phyloP scores from a whole-genome alignment of 2,113 vertebrate genomes.

The Erinaceus europaeus region DNA sequence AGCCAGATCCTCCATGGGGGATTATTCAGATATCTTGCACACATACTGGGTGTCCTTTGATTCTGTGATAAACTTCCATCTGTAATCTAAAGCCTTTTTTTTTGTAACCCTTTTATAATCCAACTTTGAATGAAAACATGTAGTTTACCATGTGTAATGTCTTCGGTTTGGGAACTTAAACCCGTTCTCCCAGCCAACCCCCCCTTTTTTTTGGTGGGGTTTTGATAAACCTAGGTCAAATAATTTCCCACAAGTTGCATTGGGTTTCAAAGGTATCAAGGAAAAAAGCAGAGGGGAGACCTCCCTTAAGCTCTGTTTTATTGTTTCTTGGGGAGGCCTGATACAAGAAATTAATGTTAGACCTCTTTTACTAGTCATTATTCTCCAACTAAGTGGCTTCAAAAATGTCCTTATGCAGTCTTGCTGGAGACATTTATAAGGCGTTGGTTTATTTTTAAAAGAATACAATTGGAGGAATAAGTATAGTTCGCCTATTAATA shows the following conservation, averaged over 20 bases:
- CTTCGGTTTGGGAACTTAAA: background rate
- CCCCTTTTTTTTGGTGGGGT: background rate
- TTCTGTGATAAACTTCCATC: background rate
- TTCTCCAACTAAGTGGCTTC: conserved; percentile 59
- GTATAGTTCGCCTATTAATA: conserved; percentile 45
- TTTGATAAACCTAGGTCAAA: conserved; percentile 10
- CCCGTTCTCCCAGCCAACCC: background rate
- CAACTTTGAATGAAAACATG: conserved; percentile 21
- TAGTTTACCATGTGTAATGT: background rate
- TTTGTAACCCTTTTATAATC: background rate
- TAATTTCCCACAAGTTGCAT: background rate
- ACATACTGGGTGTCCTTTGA: background rate
- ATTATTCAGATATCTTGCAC: background rate
- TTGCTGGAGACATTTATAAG: conserved; percentile 69
- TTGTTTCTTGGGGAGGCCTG: conserved; percentile 51
- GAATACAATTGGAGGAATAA: conserved; percentile 63
- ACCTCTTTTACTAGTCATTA: conserved; percentile 65
- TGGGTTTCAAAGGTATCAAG: background rate
- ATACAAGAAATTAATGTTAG: conserved; percentile 65
- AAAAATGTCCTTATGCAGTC: conserved; percentile 58
- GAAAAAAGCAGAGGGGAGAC: background rate
- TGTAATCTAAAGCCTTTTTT: background rate
- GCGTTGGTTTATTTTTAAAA: conserved; percentile 24
- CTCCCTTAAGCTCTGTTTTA: background rate
- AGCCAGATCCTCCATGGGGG: background rate